Evolutionary conservation across 2,797 vertebrate genomes (phyloP), one percentile per base, ranked within the genome.

Genomic region (Oophaga sylvatica): DNA sequence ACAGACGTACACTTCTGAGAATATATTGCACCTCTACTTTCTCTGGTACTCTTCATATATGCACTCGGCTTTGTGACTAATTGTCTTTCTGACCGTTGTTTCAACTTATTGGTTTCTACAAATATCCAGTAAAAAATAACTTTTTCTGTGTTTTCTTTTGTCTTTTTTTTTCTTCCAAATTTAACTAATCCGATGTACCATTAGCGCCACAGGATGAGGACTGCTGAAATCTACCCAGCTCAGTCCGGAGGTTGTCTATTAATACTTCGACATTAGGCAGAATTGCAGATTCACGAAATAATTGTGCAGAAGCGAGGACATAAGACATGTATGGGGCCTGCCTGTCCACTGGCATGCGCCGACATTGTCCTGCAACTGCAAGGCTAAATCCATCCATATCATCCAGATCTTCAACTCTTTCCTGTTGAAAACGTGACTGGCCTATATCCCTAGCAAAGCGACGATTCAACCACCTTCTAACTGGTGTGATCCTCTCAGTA

Each of bases 271-370:
- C 19, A 48, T 48, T 19, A 48, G 71, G 71, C 19, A 75, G 20
- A 10, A 4, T 48, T 75, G 41, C 0, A 13, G 1, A 19, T 75
- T 8, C 1, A 11, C 10, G 19, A 73, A 73, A 73, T 20, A 73
- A 73, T 8, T 73, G 31, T 73, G 70, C 71, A 75, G 71, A 48
- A n/a, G 71, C 71, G 4, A 75, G 20, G 11, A 75, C 71, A 75
- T 75, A 75, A 13, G 71, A 75, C 71, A 75, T 75, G 3, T 48
- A 75, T 75, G 13, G 48, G 71, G 71, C 20, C 48, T 75, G 41
- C 12, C 11, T 75, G 19, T 48, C 70, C 19, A 11, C 16, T 20
- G 35, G 35, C 35, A 73, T 7, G 0, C 2, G 35, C 2, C 70
- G 35, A 73, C 70, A 73, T 19, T 73, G 70, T 17, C 35, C 70